These are phyloP conservation scores for Danio albolineatus DNA, from an alignment of 2,797 vertebrate species.

Conservation along the genomic window DNA sequence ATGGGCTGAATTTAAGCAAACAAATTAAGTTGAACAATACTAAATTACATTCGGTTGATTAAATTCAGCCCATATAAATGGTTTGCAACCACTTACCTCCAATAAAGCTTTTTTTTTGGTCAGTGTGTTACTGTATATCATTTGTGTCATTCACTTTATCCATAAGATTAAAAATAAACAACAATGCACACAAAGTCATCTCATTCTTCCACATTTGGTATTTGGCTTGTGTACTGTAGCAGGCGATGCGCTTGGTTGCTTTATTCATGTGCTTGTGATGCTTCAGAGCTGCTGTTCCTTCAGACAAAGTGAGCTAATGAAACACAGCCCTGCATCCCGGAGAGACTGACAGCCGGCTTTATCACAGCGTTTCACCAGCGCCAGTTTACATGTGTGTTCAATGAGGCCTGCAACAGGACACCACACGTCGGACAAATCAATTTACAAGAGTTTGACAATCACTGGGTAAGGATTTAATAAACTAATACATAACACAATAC, in stretches of 20 bases:
- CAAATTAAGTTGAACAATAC: too few species aligned
- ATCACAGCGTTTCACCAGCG: slow-evolving; percentile 14
- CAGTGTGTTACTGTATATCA: too few species aligned
- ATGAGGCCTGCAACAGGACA: slow-evolving; percentile 10
- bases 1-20: too few species aligned
- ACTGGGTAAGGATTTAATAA: not conserved
- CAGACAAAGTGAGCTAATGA: slow-evolving; percentile 41
- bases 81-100: too few species aligned
- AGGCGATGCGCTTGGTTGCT: not conserved
- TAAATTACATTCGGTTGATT: too few species aligned
- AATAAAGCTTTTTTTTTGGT: too few species aligned
- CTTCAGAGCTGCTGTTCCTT: slow-evolving; percentile 19
- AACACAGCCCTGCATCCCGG: slow-evolving; percentile 62
- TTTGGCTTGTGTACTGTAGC: not conserved
- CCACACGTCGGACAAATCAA: slow-evolving; percentile 2
- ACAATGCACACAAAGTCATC: not conserved
- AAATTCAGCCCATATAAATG: too few species aligned
- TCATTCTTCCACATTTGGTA: not conserved
- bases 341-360: slow-evolving; percentile 70
- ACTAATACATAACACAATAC: not conserved
- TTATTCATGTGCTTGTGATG: slow-evolving; percentile 15
- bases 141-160: too few species aligned
- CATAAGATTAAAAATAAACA: too few species aligned
- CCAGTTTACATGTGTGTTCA: slow-evolving; percentile 16
- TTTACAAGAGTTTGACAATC: slow-evolving; percentile 4